phyloP scores from a whole-genome alignment of 2,888 invertebrate genomes.

The Rotaria sp. region DNA sequence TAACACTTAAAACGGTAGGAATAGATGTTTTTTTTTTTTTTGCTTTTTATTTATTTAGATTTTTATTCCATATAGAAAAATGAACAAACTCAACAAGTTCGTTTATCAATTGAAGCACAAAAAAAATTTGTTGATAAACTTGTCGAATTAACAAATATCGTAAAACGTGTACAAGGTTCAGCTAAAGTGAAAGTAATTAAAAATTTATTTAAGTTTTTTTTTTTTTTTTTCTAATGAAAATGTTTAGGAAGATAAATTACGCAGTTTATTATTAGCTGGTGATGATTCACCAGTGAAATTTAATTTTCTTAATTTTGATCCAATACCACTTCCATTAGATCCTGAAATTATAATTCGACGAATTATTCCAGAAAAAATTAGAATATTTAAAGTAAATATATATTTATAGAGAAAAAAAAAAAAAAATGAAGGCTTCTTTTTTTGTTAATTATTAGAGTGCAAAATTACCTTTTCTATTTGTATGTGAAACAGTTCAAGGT shows the following conservation, averaged over 20 bases:
- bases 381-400: slow-evolving; percentile 85
- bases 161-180: slow-evolving; percentile 17
- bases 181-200: not conserved
- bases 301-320: slow-evolving; percentile 75
- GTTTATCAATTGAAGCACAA: slow-evolving; percentile 1
- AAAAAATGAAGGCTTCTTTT: slow-evolving; percentile 60
- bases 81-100: slow-evolving; percentile 26
- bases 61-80: not conserved
- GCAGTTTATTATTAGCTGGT: not conserved
- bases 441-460: not conserved
- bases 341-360: slow-evolving; percentile 80
- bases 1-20: not conserved
- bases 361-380: slow-evolving; percentile 71
- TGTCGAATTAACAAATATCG: slow-evolving; percentile 16
- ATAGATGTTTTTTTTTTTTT: not conserved
- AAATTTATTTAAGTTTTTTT: not conserved
- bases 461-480: slow-evolving; percentile 4
- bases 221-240: not conserved
- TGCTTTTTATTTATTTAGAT: not conserved
- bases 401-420: slow-evolving; percentile 68
- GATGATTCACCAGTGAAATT: slow-evolving; percentile 30
- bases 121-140: slow-evolving; percentile 19
- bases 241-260: slow-evolving; percentile 20
- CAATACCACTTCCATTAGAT: slow-evolving; percentile 86
- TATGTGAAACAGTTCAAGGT: slow-evolving; percentile 53